Evolutionary conservation across 2,888 invertebrate species (phyloP).

Genomic region (Beris morrisii): DNA sequence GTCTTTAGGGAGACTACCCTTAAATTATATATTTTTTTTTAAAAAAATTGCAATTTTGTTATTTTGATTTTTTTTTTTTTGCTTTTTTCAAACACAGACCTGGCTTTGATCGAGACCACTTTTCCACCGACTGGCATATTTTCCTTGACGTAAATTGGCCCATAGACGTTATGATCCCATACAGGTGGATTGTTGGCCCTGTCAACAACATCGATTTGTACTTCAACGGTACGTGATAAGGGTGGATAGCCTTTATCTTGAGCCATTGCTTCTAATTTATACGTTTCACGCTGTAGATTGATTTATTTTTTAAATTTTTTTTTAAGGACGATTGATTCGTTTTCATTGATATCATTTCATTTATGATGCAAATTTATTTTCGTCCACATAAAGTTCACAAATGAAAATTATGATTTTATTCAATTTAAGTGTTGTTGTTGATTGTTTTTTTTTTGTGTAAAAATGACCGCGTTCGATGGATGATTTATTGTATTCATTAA

Average conservation of each 20-base stretch:
- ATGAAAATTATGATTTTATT: constrained; percentile 4
- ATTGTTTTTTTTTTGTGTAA: too few species aligned
- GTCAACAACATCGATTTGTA: constrained; percentile 98
- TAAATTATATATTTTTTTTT: too few species aligned
- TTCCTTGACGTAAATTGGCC: constrained; percentile 96
- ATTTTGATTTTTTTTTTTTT: too few species aligned
- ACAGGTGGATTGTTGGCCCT: constrained; percentile 96
- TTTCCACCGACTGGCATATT: constrained; percentile 96
- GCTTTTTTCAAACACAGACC: constrained; percentile 69
- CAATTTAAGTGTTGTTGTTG: too few species aligned
- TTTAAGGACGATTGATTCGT: constrained; percentile 9
- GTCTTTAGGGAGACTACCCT: too few species aligned
- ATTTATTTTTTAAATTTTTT: neutral
- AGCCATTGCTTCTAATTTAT: constrained; percentile 97
- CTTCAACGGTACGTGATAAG: constrained; percentile 94
- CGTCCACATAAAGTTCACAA: neutral
- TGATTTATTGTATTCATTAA: too few species aligned
- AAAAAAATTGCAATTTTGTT: too few species aligned
- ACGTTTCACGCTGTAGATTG: constrained; percentile 81
- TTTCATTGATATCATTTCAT: constrained; percentile 21
- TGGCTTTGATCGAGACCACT: constrained; percentile 98
- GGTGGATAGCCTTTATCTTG: constrained; percentile 96
- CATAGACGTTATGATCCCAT: constrained; percentile 95
- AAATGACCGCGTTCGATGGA: constrained; percentile 4
- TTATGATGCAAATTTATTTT: constrained; percentile 5